Evolutionary conservation across 2,113 vertebrate species (phyloP).

Genomic region (Megaceryle torquata): DNA sequence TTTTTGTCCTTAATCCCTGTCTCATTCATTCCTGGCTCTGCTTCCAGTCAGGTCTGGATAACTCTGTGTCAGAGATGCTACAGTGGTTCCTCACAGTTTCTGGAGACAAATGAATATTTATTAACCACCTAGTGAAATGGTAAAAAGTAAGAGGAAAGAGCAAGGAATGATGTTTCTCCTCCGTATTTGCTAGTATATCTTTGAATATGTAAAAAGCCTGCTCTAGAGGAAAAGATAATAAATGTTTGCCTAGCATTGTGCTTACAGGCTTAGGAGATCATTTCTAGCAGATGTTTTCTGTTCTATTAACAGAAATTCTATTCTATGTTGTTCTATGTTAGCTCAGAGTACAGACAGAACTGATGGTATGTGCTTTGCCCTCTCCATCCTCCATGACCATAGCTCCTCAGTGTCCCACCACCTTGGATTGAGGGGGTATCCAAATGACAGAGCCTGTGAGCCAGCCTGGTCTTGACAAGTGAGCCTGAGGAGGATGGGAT

Average conservation of each 20-base stretch:
- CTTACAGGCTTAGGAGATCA: neutral
- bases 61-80: neutral
- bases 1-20: neutral
- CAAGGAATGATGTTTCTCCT: neutral
- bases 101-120: neutral
- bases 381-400: neutral
- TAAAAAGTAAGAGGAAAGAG: neutral
- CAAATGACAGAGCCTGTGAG: neutral
- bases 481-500: neutral
- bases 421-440: neutral
- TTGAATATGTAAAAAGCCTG: neutral
- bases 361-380: neutral
- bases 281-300: neutral
- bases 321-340: no score
- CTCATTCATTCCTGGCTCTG: neutral
- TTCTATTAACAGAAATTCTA: neutral
- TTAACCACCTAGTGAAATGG: neutral
- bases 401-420: neutral
- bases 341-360: neutral
- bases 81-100: neutral
- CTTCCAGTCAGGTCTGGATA: neutral
- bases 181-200: neutral
- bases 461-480: neutral
- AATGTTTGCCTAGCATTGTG: neutral
- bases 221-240: neutral